Evolutionary conservation across 2,113 vertebrate species (phyloP).

Genomic region (Cavia aperea): DNA sequence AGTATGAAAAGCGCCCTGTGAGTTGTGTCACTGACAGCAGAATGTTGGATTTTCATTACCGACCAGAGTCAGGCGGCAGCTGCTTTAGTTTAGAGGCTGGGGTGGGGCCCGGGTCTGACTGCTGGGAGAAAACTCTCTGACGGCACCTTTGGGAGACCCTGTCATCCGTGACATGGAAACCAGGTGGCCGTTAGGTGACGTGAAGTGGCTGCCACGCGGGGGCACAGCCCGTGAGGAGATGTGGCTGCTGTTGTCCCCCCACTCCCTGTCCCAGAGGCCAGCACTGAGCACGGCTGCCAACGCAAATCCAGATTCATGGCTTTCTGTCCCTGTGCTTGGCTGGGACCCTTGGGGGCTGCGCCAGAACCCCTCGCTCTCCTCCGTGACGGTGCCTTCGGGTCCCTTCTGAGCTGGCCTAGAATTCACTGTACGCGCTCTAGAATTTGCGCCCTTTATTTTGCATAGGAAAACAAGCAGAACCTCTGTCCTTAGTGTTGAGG

Average conservation of each 20-base stretch:
- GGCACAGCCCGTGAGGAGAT: neutral
- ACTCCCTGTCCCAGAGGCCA: neutral
- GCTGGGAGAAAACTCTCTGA: neutral
- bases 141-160: constrained; percentile 19
- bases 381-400: neutral
- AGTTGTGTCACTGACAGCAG: constrained; percentile 42
- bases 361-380: neutral
- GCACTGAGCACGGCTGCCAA: neutral
- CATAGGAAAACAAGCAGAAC: neutral
- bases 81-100: constrained; percentile 46
- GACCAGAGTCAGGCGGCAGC: neutral
- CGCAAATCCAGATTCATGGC: neutral
- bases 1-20: constrained; percentile 40
- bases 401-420: neutral
- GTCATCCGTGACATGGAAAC: constrained; percentile 6
- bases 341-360: neutral
- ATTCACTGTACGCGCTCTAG: neutral
- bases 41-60: constrained; percentile 37
- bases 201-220: neutral
- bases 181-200: neutral
- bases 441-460: neutral
- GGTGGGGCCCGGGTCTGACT: neutral
- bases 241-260: neutral
- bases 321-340: too few species aligned
- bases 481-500: neutral